Evolutionary conservation across 1,140 invertebrate genomes (phyloP), one percentile per base, ranked within the genome.

Genomic region (Drosophila oshimai): DNA sequence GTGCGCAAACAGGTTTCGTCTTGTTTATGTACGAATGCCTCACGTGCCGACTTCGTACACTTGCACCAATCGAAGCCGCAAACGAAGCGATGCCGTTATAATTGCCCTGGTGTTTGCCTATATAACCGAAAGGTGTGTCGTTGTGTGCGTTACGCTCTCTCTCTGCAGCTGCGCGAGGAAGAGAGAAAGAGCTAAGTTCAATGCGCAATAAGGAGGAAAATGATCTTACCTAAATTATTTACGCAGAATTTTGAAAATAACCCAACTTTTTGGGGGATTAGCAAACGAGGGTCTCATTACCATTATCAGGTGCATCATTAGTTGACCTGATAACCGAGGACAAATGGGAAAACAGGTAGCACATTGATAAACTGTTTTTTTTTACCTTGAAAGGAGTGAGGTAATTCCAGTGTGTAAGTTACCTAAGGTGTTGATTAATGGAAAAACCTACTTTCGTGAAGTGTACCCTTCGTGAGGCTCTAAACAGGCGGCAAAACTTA

Each of bases 31-130:
- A 76, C 73, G 51, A 78, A 55, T 33, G 37, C 57, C 80, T 73
- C 70, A 64, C 68, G 70, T 72, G 54, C 60, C 61, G 45, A 65
- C 67, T 65, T 79, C 75, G 74, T 80, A 84, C 80, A 86, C 80
- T 86, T 86, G 80, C 80, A 87, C 81, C 81, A 87, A 87, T 86
- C 73, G 65, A 73, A 57, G 71, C 69, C 60, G 57, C 34, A 55
- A 53, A 54, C 60, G 71, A 61, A 39, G 45, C 75, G 61, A 54
- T 53, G 57, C 80, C 80, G 80, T 86, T 86, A 86, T 86, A 55
- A 73, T 81, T 87, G 53, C 72, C 31, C 6, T 51, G 33, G 65
- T 84, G 44, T 65, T 65, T 26, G 22, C 4, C 26, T 74, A 67
- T 39, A 58, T 45, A 47, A 7, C 6, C 29, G 9, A 33, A 71